Percentiles rank a stretch among this genome's conserved stretches.
phyloP scores from a whole-genome alignment of 2,797 vertebrate genomes.

The Lithobates pipiens region DNA sequence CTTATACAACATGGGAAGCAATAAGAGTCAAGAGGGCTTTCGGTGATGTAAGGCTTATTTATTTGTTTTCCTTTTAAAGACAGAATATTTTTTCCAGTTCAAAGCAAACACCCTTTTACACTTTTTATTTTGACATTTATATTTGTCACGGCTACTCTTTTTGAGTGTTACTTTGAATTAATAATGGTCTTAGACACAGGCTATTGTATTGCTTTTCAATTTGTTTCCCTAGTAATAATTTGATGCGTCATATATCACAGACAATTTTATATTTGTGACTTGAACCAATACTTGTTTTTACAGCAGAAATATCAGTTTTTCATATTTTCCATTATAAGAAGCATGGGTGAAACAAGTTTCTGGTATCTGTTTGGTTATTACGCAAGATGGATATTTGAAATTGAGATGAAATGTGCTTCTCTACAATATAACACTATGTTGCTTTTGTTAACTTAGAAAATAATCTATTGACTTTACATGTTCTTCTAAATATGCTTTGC shows the following conservation, averaged over 20 bases:
- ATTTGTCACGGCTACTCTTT: constrained; percentile 46
- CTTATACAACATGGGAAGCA: too few relatives aligned
- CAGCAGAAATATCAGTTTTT: constrained; percentile 47
- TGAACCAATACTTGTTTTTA: constrained; percentile 53
- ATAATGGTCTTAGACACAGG: constrained; percentile 52
- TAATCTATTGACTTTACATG: constrained; percentile 44
- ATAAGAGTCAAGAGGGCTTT: too few relatives aligned
- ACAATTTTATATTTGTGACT: constrained; percentile 53
- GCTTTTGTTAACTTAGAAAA: constrained; percentile 48
- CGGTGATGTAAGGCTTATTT: too few relatives aligned
- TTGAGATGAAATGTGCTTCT: constrained; percentile 53
- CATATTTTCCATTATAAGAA: constrained; percentile 57
- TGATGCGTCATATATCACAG: constrained; percentile 58
- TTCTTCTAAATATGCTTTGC: constrained; percentile 45
- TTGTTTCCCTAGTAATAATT: constrained; percentile 52
- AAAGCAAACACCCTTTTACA: neutral
- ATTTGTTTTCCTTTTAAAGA: too few relatives aligned
- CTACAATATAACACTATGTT: constrained; percentile 33
- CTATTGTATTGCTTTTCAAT: constrained; percentile 46
- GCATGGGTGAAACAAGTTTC: constrained; percentile 54
- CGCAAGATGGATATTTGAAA: constrained; percentile 52
- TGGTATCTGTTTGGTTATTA: constrained; percentile 51
- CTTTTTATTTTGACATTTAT: constrained; percentile 21
- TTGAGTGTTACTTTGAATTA: constrained; percentile 36
- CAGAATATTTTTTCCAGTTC: neutral